Conservation (phyloP, 2,888 invertebrate genomes). For the Rotaria socialis region DNA sequence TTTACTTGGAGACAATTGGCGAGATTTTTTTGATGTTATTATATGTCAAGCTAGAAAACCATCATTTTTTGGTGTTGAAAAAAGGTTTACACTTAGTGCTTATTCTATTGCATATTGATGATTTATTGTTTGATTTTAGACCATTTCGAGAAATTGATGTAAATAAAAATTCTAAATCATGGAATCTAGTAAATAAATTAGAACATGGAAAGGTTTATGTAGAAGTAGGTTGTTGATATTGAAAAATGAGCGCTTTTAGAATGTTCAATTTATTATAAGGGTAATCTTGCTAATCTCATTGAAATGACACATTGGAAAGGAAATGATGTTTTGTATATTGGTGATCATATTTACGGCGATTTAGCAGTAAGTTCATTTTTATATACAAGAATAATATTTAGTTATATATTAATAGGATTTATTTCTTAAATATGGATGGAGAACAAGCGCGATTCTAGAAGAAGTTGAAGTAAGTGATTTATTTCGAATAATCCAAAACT, state of each 20-base stretch:
- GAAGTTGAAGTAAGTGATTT: slow-evolving; percentile 74
- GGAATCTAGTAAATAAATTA: slow-evolving; percentile 81
- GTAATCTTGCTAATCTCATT: slow-evolving; percentile 83
- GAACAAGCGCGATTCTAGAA: slow-evolving; percentile 91
- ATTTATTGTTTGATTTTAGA: not conserved
- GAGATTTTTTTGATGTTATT: slow-evolving; percentile 83
- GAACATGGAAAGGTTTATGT: slow-evolving; percentile 85
- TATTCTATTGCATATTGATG: slow-evolving; percentile 38
- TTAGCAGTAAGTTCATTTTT: slow-evolving; percentile 65
- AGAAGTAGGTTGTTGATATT: slow-evolving; percentile 66
- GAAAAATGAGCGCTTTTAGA: not conserved
- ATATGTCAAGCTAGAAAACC: slow-evolving; percentile 86
- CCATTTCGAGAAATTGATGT: slow-evolving; percentile 72
- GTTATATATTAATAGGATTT: slow-evolving; percentile 66
- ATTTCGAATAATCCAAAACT: not conserved
- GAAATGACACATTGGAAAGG: slow-evolving; percentile 85
- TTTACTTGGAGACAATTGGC: slow-evolving; percentile 81
- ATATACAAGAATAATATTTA: not conserved
- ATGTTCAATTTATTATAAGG: slow-evolving; percentile 63
- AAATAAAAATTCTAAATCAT: slow-evolving; percentile 74
- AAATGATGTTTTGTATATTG: slow-evolving; percentile 87
- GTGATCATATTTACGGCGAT: slow-evolving; percentile 95
- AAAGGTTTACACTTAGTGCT: slow-evolving; percentile 66
- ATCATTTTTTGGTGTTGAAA: slow-evolving; percentile 73
- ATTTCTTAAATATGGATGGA: slow-evolving; percentile 89